These are phyloP conservation scores for Margarornis squamiger DNA, from an alignment of 2,797 vertebrate species.

Conservation along the genomic window DNA sequence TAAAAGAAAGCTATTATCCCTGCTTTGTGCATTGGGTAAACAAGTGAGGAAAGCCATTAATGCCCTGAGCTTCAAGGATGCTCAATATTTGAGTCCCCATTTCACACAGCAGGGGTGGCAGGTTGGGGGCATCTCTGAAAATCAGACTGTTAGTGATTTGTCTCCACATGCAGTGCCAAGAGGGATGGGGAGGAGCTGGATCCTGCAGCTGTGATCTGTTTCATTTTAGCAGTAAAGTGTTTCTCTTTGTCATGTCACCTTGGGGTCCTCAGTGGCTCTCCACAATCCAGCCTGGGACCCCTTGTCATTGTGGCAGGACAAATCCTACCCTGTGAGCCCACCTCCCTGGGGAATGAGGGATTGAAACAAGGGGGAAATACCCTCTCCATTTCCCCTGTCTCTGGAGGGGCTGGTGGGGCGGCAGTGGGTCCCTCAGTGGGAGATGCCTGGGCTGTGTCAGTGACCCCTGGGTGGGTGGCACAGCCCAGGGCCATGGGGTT, in stretches of 20 bases:
- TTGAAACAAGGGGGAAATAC: not conserved
- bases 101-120: not conserved
- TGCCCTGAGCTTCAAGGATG: not conserved
- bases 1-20: not conserved
- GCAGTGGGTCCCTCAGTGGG: not conserved
- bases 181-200: not conserved
- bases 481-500: accelerated
- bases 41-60: not conserved
- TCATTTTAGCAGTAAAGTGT: not conserved
- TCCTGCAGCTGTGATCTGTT: no score
- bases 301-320: not conserved
- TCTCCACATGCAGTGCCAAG: not conserved
- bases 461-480: not conserved
- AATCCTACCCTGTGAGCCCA: not conserved
- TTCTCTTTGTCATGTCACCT: not conserved
- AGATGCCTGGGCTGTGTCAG: not conserved
- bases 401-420: not conserved
- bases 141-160: not conserved
- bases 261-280: accelerated
- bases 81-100: not conserved
- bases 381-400: not conserved
- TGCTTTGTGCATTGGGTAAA: not conserved
- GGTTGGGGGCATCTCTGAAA: not conserved
- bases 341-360: not conserved
- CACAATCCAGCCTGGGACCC: not conserved